A percentile compares a stretch with the other conserved stretches of the same genome.
phyloP scores from a whole-genome alignment of 2,888 invertebrate genomes.

The Perithous albicinctus region DNA sequence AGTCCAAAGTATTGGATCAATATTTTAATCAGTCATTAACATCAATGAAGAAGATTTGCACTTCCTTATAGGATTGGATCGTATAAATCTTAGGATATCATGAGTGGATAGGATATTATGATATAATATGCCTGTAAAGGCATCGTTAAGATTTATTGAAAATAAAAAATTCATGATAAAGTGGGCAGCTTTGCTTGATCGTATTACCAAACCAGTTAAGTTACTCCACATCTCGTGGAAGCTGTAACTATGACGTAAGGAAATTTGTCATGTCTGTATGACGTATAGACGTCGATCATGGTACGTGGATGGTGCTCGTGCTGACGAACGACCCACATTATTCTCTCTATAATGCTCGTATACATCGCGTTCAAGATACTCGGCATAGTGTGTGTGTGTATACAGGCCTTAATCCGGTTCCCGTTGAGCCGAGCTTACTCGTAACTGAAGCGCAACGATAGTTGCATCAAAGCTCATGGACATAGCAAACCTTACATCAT shows the following conservation, averaged over 20 bases:
- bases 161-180: neutral
- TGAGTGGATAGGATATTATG: neutral
- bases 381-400: neutral
- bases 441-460: neutral
- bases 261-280: neutral
- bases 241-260: slow-evolving; percentile 1
- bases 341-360: neutral
- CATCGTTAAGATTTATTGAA: neutral
- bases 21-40: too few relatives aligned
- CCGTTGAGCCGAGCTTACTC: neutral
- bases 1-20: too few relatives aligned
- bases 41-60: neutral
- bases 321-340: neutral
- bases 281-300: neutral
- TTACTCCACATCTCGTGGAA: neutral
- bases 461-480: neutral
- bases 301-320: neutral
- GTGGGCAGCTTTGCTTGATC: neutral
- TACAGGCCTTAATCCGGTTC: slow-evolving; percentile 1
- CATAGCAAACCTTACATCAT: neutral
- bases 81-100: too few relatives aligned
- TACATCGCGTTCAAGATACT: neutral
- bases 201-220: neutral
- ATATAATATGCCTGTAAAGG: neutral
- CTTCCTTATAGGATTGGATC: too few relatives aligned